phyloP scores from a whole-genome alignment of 1,140 invertebrate genomes.

The Steinernema khuongi region DNA sequence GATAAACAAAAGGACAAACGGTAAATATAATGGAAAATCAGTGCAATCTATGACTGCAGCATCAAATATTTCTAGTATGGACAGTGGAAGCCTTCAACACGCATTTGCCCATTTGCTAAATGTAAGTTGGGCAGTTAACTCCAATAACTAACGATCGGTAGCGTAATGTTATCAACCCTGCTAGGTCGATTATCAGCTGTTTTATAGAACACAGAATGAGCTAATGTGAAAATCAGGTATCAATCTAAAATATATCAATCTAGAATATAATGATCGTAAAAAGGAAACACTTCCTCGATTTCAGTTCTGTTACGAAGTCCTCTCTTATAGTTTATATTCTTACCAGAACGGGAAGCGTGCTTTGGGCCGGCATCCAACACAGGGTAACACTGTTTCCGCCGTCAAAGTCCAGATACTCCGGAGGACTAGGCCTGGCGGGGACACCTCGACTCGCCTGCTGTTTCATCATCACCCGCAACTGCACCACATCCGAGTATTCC shows the following conservation, averaged over 20 bases:
- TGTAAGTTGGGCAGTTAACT: not conserved
- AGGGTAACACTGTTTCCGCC: slow-evolving; percentile 52
- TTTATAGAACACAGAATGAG: not conserved
- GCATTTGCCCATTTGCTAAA: slow-evolving; percentile 1
- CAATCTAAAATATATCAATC: not conserved
- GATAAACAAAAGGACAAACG: too few species aligned
- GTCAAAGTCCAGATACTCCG: slow-evolving; percentile 54
- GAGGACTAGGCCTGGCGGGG: slow-evolving; percentile 45
- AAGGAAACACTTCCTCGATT: too few species aligned
- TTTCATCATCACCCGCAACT: slow-evolving; percentile 30
- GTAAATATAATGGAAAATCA: too few species aligned
- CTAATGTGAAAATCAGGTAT: not conserved
- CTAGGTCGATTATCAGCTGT: too few species aligned
- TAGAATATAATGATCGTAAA: too few species aligned
- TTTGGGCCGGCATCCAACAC: slow-evolving; percentile 57
- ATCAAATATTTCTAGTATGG: slow-evolving; percentile 4
- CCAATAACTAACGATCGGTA: not conserved
- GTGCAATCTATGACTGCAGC: too few species aligned
- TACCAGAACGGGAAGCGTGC: slow-evolving; percentile 50
- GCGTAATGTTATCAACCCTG: too few species aligned
- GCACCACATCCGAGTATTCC: slow-evolving; percentile 45
- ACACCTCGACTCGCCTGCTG: slow-evolving; percentile 20
- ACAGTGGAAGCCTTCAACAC: not conserved
- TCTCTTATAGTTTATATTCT: too few species aligned
- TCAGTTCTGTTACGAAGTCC: too few species aligned